A percentile compares a stretch with the other conserved stretches of the same genome.
Evolutionary conservation across 2,797 vertebrate genomes (phyloP).

Genomic region (Bradypodion pumilum): DNA sequence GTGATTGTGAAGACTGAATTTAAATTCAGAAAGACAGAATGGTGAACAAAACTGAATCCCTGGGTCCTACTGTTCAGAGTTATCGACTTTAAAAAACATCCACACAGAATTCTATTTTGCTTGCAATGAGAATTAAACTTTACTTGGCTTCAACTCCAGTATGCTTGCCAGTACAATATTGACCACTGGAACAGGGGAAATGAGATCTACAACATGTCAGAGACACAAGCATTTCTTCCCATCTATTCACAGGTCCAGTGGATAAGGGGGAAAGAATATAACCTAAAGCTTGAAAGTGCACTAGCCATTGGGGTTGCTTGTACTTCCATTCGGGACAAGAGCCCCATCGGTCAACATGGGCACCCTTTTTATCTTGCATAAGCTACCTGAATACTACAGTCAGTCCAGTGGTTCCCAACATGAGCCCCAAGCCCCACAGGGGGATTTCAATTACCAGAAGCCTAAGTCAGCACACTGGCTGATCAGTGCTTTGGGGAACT

Average conservation of each 20-base stretch:
- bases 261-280: neutral
- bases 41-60: neutral
- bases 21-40: neutral
- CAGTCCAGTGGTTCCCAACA: too few relatives aligned
- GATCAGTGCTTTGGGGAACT: too few relatives aligned
- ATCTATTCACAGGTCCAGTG: neutral
- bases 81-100: neutral
- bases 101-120: neutral
- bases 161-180: neutral
- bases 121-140: neutral
- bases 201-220: neutral
- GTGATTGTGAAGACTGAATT: neutral
- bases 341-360: neutral
- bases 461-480: too few relatives aligned
- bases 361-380: neutral
- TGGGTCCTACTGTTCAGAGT: neutral
- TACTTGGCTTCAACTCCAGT: neutral
- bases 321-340: neutral
- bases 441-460: too few relatives aligned
- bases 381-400: neutral
- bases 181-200: neutral
- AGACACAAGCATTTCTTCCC: neutral
- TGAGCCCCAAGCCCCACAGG: too few relatives aligned
- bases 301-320: too few relatives aligned
- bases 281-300: neutral